phyloP scores from a whole-genome alignment of 2,888 invertebrate species.

The Drymonia ruficornis region DNA sequence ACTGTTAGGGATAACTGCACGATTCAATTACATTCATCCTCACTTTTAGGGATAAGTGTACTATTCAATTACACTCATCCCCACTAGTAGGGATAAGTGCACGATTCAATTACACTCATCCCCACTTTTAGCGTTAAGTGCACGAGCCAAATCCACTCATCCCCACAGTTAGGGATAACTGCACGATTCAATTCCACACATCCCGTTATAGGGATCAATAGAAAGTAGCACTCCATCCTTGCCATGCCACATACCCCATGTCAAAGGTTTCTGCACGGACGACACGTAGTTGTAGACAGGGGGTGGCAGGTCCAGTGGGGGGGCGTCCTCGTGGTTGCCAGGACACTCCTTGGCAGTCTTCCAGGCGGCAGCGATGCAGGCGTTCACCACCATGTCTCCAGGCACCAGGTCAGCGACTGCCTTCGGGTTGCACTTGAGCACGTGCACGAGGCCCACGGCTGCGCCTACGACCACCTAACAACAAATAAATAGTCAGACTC shows the following conservation, averaged over 20 bases:
- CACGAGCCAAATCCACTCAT: too few species aligned
- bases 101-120: too few species aligned
- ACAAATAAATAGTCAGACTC: not conserved
- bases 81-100: too few species aligned
- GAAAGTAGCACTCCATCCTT: too few species aligned
- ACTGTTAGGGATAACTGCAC: too few species aligned
- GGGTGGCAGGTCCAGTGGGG: constrained; percentile 62
- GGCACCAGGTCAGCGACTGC: constrained; percentile 90
- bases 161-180: too few species aligned
- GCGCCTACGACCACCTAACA: constrained; percentile 84
- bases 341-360: constrained; percentile 73
- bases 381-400: constrained; percentile 91
- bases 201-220: too few species aligned
- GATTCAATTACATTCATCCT: too few species aligned
- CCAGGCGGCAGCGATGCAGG: constrained; percentile 89
- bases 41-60: too few species aligned
- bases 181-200: too few species aligned
- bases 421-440: constrained; percentile 87
- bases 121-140: too few species aligned
- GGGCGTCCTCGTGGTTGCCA: constrained; percentile 66
- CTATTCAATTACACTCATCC: too few species aligned
- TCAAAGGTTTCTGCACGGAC: constrained; percentile 90
- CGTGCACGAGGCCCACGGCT: constrained; percentile 89
- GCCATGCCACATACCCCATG: constrained; percentile 89
- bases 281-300: constrained; percentile 94